These are phyloP conservation scores for Eriosoma lanigerum DNA, from an alignment of 1,140 invertebrate species.

Conservation along the genomic window DNA sequence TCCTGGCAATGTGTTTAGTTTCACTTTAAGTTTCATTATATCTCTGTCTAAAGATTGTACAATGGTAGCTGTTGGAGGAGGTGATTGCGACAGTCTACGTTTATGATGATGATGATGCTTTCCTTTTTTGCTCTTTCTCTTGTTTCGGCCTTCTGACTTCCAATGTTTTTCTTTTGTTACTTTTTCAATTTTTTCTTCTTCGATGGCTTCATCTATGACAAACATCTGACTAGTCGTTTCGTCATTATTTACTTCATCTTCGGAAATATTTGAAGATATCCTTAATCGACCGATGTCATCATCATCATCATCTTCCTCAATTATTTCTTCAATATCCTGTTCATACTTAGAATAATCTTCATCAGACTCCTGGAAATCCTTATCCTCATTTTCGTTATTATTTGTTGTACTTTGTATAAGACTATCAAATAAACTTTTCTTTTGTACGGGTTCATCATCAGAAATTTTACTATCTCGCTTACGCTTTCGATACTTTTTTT, in stretches of 20 bases:
- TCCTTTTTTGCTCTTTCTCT: constrained; percentile 55
- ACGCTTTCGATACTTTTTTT: constrained; percentile 47
- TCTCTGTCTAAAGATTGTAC: constrained; percentile 55
- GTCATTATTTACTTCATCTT: constrained; percentile 53
- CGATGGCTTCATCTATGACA: constrained; percentile 48
- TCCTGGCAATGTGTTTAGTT: constrained; percentile 54
- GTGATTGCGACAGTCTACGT: constrained; percentile 51
- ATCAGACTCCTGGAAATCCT: constrained; percentile 34
- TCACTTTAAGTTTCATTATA: constrained; percentile 57
- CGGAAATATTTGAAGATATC: constrained; percentile 49
- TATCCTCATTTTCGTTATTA: constrained; percentile 37
- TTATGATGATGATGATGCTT: constrained; percentile 55
- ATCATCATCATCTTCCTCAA: constrained; percentile 52
- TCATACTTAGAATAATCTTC: constrained; percentile 54
- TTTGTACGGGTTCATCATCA: constrained; percentile 16
- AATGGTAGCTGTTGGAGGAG: constrained; percentile 55
- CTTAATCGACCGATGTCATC: constrained; percentile 49
- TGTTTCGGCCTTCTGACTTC: constrained; percentile 31
- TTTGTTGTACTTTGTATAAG: constrained; percentile 6
- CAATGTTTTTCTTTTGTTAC: constrained; percentile 42
- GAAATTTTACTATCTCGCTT: background rate
- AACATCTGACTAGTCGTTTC: constrained; percentile 52
- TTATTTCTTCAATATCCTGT: constrained; percentile 53
- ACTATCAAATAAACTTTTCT: constrained; percentile 39
- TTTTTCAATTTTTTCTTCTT: constrained; percentile 54